Conservation (phyloP, 2,797 vertebrate species). For the Pangasius sanitwongsei region DNA sequence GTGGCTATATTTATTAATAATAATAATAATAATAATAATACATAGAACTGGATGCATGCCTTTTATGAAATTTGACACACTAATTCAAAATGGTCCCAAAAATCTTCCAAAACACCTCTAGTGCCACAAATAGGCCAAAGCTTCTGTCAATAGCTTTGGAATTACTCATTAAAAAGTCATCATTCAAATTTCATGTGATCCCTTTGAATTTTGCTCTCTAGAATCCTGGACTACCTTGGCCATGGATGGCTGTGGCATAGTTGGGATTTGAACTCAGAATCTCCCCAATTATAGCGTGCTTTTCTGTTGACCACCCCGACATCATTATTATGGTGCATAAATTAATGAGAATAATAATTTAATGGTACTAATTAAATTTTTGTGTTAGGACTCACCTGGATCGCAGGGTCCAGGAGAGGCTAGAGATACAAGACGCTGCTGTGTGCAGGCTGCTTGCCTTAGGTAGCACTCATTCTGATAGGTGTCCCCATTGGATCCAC, state of each 20-base stretch:
- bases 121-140: not conserved
- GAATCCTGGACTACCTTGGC: not conserved
- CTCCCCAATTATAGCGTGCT: not conserved
- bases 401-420: conserved; percentile 86
- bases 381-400: conserved; percentile 79
- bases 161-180: not conserved
- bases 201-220: not conserved
- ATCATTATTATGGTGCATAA: not conserved
- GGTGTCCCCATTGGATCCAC: conserved; percentile 95
- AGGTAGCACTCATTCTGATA: conserved; percentile 98
- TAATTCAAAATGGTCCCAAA: not conserved
- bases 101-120: not conserved
- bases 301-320: not conserved
- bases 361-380: not conserved
- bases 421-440: conserved; percentile 86
- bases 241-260: no score
- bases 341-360: not conserved
- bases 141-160: not conserved
- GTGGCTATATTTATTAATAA: no score
- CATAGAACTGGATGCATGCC: not conserved
- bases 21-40: no score
- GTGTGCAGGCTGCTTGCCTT: conserved; percentile 91
- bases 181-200: not conserved
- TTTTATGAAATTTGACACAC: not conserved
- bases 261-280: not conserved